Evolutionary conservation across 1,140 invertebrate genomes (phyloP).

Genomic region (Coelopa frigida): DNA sequence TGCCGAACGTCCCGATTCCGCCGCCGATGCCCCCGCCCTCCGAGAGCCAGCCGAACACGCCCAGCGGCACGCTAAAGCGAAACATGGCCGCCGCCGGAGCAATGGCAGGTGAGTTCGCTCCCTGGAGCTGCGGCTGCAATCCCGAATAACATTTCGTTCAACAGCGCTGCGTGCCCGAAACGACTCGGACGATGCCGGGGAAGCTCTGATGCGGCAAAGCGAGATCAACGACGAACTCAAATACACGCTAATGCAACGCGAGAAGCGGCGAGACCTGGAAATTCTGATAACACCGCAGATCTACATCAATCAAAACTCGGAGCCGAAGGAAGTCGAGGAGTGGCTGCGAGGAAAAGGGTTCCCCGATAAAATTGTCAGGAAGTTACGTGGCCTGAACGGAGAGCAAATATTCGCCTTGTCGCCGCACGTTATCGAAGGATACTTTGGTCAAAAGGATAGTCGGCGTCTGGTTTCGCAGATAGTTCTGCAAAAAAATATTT

Average conservation of each 20-base stretch:
- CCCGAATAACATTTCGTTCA: background rate
- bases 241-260: slow-evolving; percentile 51
- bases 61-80: slow-evolving; percentile 27
- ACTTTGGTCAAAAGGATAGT: slow-evolving; percentile 63
- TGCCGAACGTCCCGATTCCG: slow-evolving; percentile 37
- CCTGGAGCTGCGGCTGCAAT: background rate
- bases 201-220: slow-evolving; percentile 33
- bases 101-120: slow-evolving; percentile 22
- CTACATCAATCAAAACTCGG: slow-evolving; percentile 60
- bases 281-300: slow-evolving; percentile 64
- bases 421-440: slow-evolving; percentile 56
- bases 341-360: slow-evolving; percentile 75
- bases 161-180: slow-evolving; percentile 31
- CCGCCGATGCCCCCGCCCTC: slow-evolving; percentile 35
- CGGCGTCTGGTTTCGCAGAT: slow-evolving; percentile 66
- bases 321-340: slow-evolving; percentile 57
- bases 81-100: slow-evolving; percentile 26
- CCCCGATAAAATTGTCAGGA: slow-evolving; percentile 53
- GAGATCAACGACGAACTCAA: slow-evolving; percentile 65
- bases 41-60: slow-evolving; percentile 35
- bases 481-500: slow-evolving; percentile 65
- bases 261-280: slow-evolving; percentile 52
- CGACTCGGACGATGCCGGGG: slow-evolving; percentile 29
- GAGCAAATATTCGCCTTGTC: slow-evolving; percentile 62
- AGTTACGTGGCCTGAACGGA: slow-evolving; percentile 59